Evolutionary conservation across 1,140 invertebrate genomes (phyloP).

Genomic region (Heliconius hermathena): DNA sequence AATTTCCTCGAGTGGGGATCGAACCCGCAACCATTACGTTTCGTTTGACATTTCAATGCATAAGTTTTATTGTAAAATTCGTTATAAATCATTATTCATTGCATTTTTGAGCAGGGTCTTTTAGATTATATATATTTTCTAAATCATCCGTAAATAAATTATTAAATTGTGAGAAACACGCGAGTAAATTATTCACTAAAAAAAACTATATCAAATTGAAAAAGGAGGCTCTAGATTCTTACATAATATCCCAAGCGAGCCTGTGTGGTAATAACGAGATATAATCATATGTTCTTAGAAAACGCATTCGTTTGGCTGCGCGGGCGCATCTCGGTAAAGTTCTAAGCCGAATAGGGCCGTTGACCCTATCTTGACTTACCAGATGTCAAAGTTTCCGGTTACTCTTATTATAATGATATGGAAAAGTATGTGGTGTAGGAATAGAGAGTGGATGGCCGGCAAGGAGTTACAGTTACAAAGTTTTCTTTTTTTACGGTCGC

Average conservation of each 20-base stretch:
- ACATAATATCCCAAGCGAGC: not conserved
- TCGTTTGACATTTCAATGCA: not conserved
- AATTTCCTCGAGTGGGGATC: no score
- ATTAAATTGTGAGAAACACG: not conserved
- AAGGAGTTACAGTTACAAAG: slow-evolving; percentile 6
- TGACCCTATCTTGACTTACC: slow-evolving; percentile 40
- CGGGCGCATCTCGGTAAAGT: slow-evolving; percentile 41
- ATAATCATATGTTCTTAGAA: slow-evolving; percentile 37
- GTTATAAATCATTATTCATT: not conserved
- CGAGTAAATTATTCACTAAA: not conserved
- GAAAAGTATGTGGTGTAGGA: slow-evolving; percentile 37
- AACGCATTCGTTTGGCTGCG: slow-evolving; percentile 39
- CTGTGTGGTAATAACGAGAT: slow-evolving; percentile 23
- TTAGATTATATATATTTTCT: not conserved
- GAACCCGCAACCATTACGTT: not conserved
- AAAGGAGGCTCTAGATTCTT: not conserved
- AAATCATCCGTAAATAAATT: not conserved
- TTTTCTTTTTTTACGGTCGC: not conserved
- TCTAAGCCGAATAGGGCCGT: slow-evolving; percentile 39
- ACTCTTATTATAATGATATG: slow-evolving; percentile 42
- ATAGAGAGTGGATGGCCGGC: not conserved
- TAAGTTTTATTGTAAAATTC: not conserved
- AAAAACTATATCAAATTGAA: not conserved
- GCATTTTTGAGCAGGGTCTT: not conserved
- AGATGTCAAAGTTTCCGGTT: slow-evolving; percentile 45